Evolutionary conservation across 2,113 vertebrate genomes (phyloP).

Genomic region (Toxotes jaculatrix): DNA sequence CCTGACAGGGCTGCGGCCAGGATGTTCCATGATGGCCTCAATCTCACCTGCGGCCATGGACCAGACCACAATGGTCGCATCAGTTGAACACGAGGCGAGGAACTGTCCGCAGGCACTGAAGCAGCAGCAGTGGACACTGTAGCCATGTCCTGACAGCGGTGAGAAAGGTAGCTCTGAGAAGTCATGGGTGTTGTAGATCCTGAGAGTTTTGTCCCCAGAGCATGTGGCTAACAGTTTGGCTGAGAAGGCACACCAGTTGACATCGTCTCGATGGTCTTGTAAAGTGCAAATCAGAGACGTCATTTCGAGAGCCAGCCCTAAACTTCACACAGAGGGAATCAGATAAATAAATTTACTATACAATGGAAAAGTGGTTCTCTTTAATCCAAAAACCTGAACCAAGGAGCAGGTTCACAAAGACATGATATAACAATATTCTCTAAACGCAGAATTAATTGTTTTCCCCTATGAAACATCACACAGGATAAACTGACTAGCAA

Average conservation of each 20-base stretch:
- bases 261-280: slow-evolving; percentile 90
- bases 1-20: slow-evolving; percentile 88
- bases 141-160: slow-evolving; percentile 89
- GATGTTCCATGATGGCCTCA: slow-evolving; percentile 89
- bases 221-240: slow-evolving; percentile 90
- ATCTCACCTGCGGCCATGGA: slow-evolving; percentile 80
- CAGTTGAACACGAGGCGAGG: slow-evolving; percentile 94
- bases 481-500: too few species aligned
- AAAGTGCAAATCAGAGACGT: slow-evolving; percentile 89
- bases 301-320: slow-evolving; percentile 81
- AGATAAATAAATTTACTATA: not conserved
- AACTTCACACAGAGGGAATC: not conserved
- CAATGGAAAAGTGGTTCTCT: not conserved
- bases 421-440: not conserved
- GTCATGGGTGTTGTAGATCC: slow-evolving; percentile 85
- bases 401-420: not conserved
- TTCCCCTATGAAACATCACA: too few species aligned
- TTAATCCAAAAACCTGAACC: not conserved
- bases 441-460: too few species aligned
- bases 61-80: slow-evolving; percentile 91
- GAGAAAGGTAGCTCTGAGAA: slow-evolving; percentile 91
- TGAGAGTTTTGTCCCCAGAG: slow-evolving; percentile 93
- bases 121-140: slow-evolving; percentile 94
- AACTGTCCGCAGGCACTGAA: slow-evolving; percentile 90
- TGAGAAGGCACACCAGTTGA: slow-evolving; percentile 93